These are phyloP conservation scores for Discoglossus pictus DNA, from an alignment of 2,797 vertebrate genomes.

Conservation along the genomic window DNA sequence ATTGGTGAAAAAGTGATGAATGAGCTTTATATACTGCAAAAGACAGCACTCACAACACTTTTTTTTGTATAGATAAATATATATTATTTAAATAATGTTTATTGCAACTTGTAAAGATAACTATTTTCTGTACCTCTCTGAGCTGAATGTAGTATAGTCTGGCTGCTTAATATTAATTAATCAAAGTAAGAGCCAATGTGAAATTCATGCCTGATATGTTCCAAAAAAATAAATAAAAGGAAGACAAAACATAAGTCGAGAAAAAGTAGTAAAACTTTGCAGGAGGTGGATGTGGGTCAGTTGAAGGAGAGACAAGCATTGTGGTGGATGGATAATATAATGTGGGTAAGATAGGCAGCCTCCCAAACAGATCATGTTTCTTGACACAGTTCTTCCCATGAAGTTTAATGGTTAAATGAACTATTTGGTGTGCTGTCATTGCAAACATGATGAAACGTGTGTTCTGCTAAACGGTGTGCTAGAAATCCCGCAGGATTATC, in stretches of 20 bases:
- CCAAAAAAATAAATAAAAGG: neutral
- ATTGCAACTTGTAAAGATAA: too few relatives aligned
- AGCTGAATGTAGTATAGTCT: too few relatives aligned
- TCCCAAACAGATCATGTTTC: conserved; percentile 56
- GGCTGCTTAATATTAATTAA: too few relatives aligned
- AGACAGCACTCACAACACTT: too few relatives aligned
- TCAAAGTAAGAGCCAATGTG: too few relatives aligned
- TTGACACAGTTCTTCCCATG: conserved; percentile 41
- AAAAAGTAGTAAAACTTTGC: conserved; percentile 6
- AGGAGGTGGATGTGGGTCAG: conserved; percentile 3
- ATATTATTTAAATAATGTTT: too few relatives aligned
- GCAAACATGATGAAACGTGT: conserved; percentile 60
- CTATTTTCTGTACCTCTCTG: too few relatives aligned
- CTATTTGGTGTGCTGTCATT: conserved; percentile 53
- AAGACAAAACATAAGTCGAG: conserved; percentile 17
- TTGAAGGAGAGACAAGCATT: too few relatives aligned
- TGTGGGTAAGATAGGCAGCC: conserved; percentile 11
- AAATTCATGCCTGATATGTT: too few relatives aligned
- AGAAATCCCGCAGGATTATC: conserved; percentile 10
- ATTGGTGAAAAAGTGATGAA: too few relatives aligned
- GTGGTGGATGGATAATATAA: neutral
- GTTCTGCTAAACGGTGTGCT: conserved; percentile 17
- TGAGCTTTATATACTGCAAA: too few relatives aligned
- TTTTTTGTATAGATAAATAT: too few relatives aligned
- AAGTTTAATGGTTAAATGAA: conserved; percentile 53